Evolutionary conservation across 2,797 vertebrate species (phyloP), one percentile per base, ranked within the genome.

Genomic region (Pangasius mekongensis): DNA sequence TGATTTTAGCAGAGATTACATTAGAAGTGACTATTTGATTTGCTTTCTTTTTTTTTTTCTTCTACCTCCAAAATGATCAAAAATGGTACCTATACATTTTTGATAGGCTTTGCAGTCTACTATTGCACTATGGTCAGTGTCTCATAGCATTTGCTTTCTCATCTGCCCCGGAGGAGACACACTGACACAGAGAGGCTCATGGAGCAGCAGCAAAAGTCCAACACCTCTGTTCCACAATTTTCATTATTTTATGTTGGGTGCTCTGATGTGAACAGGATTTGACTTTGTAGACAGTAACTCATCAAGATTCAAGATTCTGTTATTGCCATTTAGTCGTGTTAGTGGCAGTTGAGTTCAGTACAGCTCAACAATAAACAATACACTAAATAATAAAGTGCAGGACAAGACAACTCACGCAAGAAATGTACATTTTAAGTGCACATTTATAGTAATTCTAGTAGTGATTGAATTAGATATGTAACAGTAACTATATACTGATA

Each of bases 21-120:
- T 95, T 96, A 95, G 95, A 95, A 93, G 94, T 85, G 91, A 95
- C 92, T 91, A 80, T 95, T 95, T 95, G 36, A 94, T 95, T 94
- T 94, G 93, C 93, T 94, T 94, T 93, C 92, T 92, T 67, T 95
- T 94, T 94, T 92, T 93, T 94, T 95, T 93, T 91, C 92, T 0
- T 82, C 62, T 36, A 88, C 94, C 91, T 94, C 95, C 94, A 94
- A 94, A 95, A 95, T 94, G 92, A 97, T 97, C 97, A 94, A 94
- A 96, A 96, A 95, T 95, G 95, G 95, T 95, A 86, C 94, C 93
- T 94, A 96, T 96, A 94, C 96, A 94, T 96, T 97, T 97, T 96
- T 96, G 95, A 97, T 97, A 97, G 97, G 97, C 97, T 98, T 98
- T 97, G 98, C 97, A 97, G 96, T 97, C 96, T 97, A 97, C 92